Base-by-base conservation (phyloP, 2,797 vertebrate species). In the Botia kubotai region DNA sequence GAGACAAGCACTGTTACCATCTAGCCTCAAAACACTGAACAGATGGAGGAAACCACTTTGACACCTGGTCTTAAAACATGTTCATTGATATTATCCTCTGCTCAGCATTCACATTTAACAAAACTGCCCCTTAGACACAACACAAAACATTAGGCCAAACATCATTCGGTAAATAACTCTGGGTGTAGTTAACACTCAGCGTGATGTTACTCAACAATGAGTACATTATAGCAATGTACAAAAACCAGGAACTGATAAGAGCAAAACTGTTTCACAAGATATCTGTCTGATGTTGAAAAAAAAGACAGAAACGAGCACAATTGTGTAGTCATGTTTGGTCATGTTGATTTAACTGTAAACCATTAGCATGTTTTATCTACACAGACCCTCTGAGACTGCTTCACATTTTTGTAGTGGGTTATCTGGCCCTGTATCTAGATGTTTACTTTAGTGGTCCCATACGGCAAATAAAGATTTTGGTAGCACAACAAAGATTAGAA, bases 171-270 rank as follows among this genome's bases (percentile, higher is more conserved):
- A 23, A 7, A 68, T 5, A 57, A 13, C 3, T 17, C 16, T 77
- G 33, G 3, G 33, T 33, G 33, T 33, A 14, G 63, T n/a, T 29
- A 57, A 55, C 4, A 60, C 63, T 39, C 33, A 74, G 52, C 63
- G 52, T 48, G 39, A 48, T 39, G 10, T 74, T 39, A 65, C 60
- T 77, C 33, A 19, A 65, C 39, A 72, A 52, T 3, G 65, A 66
- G 19, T 48, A 33, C n/a, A 21, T 8, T 29, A 14, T 23, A 14
- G 10, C 5, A 43, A 77, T 60, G 19, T 39, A 48, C 23, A 53
- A 4, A 62, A 23, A 14, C 14, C 7, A 57, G 63, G 16, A 73
- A 19, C 48, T 82, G 65, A 81, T 82, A 72, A 72, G 60, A 48
- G 52, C 6, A 52, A 19, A 36, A 48, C 48, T 29, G 60, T 78